Base-by-base conservation (phyloP, 1,140 invertebrate species). In the Ridgeia piscesae region DNA sequence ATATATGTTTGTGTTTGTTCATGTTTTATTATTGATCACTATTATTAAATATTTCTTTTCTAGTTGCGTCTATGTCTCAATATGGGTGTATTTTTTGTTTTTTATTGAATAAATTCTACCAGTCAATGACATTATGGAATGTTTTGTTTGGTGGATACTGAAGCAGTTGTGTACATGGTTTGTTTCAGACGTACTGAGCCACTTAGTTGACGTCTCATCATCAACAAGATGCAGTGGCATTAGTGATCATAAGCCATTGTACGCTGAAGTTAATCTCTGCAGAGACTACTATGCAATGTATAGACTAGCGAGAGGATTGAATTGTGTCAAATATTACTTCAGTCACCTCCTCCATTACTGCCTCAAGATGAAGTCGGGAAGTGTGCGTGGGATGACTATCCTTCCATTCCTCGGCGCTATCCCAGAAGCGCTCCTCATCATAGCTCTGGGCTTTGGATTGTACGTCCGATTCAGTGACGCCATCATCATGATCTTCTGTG, bases 391-490 rank as follows among this genome's bases (percentile, higher is more conserved):
- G 6, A 21, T 31, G 27, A 21, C 58, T 77, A 21, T 77, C 58
- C 27, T 27, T 77, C 6, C 58, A 21, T 27, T 77, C 58, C 27
- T 77, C 58, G 27, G 58, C 89, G 94, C 31, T 93, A 93, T 21
- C 34, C 94, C 42, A 31, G 58, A 77, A 27, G 58, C 17, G 17
- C 58, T 77, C 17, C 58, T 77, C 14, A 31, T 77, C 58, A 31
- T 77, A 31, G 95, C 95, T 1, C 92, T 95, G 34, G 94, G 94
- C 1, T 92, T 95, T 11, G 95, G 95, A 21, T 93, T 95, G 92
- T 95, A 95, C 93, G 95, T 93, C 50, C 94, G 95, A 91, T 95
- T 95, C 95, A 91, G 92, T 58, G 94, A 95, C 91, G 91, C 93
- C 27, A 34, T 91, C 0, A 94, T 95, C 33, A 93, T 95, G 21